Evolutionary conservation across 2,113 vertebrate genomes (phyloP).

Genomic region (Plecotus auritus): DNA sequence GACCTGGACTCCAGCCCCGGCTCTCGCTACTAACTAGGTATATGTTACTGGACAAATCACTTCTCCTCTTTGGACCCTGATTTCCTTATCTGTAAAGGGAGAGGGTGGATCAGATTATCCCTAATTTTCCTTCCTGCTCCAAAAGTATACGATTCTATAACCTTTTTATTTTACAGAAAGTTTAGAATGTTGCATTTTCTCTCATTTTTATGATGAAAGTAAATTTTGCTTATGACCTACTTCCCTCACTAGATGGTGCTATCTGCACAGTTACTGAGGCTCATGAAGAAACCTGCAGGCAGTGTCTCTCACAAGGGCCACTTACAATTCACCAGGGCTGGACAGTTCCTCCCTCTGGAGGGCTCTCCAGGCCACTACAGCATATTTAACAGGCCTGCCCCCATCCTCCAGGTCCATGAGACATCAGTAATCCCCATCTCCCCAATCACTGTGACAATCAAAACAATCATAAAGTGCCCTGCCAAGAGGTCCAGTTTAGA

Average conservation of each 20-base stretch:
- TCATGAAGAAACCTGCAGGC: not conserved
- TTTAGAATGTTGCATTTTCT: not conserved
- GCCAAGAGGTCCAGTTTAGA: not conserved
- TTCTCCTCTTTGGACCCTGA: not conserved
- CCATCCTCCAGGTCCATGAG: not conserved
- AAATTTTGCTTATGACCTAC: not conserved
- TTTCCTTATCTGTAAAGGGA: conserved; percentile 1
- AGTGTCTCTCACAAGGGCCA: not conserved
- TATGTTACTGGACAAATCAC: not conserved
- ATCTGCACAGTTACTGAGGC: conserved; percentile 56
- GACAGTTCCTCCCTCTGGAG: not conserved
- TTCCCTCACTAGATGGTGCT: conserved; percentile 82
- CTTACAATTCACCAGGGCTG: not conserved
- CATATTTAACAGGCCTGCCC: not conserved
- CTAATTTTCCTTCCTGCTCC: not conserved
- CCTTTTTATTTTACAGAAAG: not conserved
- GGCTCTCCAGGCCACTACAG: not conserved
- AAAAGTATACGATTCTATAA: not conserved
- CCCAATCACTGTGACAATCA: not conserved
- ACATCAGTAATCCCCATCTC: not conserved
- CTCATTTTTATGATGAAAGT: not conserved
- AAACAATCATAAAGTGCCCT: not conserved
- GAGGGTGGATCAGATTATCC: not conserved
- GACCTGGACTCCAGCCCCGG: not conserved
- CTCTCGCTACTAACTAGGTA: not conserved